Evolutionary conservation across 1,140 invertebrate species (phyloP).

Genomic region (Agrilus planipennis): DNA sequence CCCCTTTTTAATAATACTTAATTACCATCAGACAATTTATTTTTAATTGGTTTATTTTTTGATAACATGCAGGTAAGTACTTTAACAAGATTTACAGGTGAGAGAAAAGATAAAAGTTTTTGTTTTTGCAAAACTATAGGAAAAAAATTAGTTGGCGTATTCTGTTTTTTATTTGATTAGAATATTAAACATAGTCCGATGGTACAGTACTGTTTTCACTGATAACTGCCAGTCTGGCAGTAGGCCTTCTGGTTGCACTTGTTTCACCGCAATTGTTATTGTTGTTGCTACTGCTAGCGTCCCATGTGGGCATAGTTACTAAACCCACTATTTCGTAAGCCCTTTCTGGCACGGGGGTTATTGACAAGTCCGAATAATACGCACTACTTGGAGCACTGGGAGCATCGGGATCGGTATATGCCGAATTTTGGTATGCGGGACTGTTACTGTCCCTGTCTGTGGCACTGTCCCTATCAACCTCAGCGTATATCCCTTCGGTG

Average conservation of each 20-base stretch:
- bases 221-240: constrained; percentile 47
- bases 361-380: constrained; percentile 55
- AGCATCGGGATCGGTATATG: constrained; percentile 53
- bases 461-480: constrained; percentile 44
- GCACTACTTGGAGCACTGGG: constrained; percentile 57
- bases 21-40: too few relatives aligned
- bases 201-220: constrained; percentile 47
- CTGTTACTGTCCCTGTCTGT: constrained; percentile 34
- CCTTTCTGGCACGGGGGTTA: constrained; percentile 38
- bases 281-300: constrained; percentile 13
- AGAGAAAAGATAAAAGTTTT: too few relatives aligned
- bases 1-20: too few relatives aligned
- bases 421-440: constrained; percentile 58
- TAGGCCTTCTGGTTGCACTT: constrained; percentile 26
- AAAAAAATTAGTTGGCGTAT: too few relatives aligned
- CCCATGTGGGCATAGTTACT: constrained; percentile 33
- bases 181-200: constrained; percentile 51
- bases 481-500: constrained; percentile 52
- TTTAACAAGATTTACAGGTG: too few relatives aligned
- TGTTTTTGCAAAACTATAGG: too few relatives aligned
- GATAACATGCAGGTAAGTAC: too few relatives aligned
- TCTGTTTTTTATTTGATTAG: too few relatives aligned
- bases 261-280: constrained; percentile 24
- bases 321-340: constrained; percentile 45
- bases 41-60: too few relatives aligned